Conservation (phyloP, 2,113 vertebrate genomes). For the Rhinoderma darwinii region DNA sequence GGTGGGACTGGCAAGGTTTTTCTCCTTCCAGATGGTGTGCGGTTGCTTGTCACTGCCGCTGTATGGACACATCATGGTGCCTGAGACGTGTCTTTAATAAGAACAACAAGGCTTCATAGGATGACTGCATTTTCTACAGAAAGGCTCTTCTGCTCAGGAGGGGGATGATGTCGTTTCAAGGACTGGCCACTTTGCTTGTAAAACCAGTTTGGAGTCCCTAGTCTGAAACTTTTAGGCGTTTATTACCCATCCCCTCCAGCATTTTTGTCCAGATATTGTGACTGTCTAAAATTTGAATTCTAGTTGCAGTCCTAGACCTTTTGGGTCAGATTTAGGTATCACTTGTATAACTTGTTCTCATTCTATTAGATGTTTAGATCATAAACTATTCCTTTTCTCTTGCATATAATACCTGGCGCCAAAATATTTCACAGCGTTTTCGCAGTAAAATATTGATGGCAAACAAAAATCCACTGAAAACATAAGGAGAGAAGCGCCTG, state of each 20-base stretch:
- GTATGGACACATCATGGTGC: neutral
- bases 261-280: neutral
- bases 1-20: neutral
- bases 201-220: neutral
- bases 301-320: neutral
- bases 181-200: neutral
- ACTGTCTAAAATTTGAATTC: neutral
- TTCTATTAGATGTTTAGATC: too few relatives aligned
- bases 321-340: neutral
- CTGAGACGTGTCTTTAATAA: neutral
- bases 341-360: neutral
- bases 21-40: neutral
- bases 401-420: too few relatives aligned
- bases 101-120: too few relatives aligned
- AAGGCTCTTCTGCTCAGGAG: too few relatives aligned
- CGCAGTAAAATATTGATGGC: too few relatives aligned
- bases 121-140: too few relatives aligned
- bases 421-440: too few relatives aligned
- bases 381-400: too few relatives aligned
- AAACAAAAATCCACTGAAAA: neutral
- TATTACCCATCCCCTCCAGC: constrained; percentile 4
- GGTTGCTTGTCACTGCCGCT: neutral
- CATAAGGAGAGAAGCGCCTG: neutral
- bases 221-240: neutral
- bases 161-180: too few relatives aligned